A percentile compares a stretch with the other conserved stretches of the same genome.
Evolutionary conservation across 1,140 invertebrate species (phyloP).

Genomic region (Caenorhabditis brenneri): DNA sequence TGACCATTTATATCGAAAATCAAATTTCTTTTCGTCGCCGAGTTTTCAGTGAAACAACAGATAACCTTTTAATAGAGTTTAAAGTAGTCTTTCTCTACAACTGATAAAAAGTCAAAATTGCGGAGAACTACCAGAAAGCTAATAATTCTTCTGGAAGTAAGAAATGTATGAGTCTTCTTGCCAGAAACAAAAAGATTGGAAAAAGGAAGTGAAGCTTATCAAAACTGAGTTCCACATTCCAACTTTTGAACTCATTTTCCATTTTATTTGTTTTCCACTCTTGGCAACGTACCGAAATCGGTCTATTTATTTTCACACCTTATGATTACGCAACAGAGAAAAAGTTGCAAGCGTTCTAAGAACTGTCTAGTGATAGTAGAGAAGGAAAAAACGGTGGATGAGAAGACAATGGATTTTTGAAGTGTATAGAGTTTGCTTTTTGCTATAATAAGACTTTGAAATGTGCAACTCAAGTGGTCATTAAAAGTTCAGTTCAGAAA

Average conservation of each 20-base stretch:
- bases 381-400: no score
- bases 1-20: no score
- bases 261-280: constrained; percentile 14
- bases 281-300: not conserved
- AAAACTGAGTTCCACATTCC: not conserved
- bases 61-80: not conserved
- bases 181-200: not conserved
- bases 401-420: not conserved
- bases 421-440: not conserved
- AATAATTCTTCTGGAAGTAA: no score
- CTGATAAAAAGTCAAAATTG: not conserved
- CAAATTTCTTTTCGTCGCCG: not conserved
- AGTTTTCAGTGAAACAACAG: not conserved
- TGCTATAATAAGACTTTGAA: not conserved
- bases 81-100: not conserved
- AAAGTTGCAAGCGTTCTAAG: constrained; percentile 28
- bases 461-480: not conserved
- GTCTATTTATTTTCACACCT: constrained; percentile 34
- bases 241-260: constrained; percentile 25
- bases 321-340: constrained; percentile 27
- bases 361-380: not conserved
- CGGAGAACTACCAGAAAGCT: not conserved
- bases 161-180: no score
- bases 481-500: no score
- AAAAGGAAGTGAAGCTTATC: not conserved